Conservation (phyloP, 2,113 vertebrate species). For the Amphiprion percula region DNA sequence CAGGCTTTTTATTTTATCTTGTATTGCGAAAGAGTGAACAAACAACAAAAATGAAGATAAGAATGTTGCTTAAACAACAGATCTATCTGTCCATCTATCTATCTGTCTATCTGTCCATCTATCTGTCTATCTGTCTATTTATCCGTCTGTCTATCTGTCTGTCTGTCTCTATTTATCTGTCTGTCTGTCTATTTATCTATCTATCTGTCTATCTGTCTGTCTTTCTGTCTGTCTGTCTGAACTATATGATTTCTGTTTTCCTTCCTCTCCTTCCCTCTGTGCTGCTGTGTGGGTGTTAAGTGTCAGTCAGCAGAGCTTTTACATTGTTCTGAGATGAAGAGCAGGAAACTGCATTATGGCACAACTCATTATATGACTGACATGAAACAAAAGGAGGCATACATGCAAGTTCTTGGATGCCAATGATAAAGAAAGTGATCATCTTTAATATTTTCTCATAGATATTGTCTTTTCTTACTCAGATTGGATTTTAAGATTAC, state of each 20-base stretch:
- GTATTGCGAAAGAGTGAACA: constrained; percentile 35
- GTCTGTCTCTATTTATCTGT: constrained; percentile 17
- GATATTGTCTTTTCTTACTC: too few species aligned
- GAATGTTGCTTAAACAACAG: constrained; percentile 18
- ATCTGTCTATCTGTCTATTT: constrained; percentile 36
- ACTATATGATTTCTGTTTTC: background rate
- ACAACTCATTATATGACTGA: constrained; percentile 18
- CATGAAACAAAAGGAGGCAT: constrained; percentile 13
- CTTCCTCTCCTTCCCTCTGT: background rate
- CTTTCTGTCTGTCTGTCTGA: constrained; percentile 24
- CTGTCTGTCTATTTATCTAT: constrained; percentile 37
- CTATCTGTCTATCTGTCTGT: constrained; percentile 34
- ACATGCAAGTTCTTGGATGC: background rate
- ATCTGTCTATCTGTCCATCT: constrained; percentile 24
- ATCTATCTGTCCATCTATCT: constrained; percentile 25
- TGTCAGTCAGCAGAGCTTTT: constrained; percentile 39
- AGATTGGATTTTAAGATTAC: too few species aligned
- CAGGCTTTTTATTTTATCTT: constrained; percentile 60
- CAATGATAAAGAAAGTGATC: constrained; percentile 6
- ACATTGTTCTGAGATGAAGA: constrained; percentile 36
- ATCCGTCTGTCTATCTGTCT: constrained; percentile 32
- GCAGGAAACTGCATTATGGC: constrained; percentile 24
- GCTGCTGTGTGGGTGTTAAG: constrained; percentile 29
- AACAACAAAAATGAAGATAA: constrained; percentile 38
- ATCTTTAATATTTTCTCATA: background rate